phyloP scores from a whole-genome alignment of 2,888 invertebrate genomes.

The Drosophila borealis region DNA sequence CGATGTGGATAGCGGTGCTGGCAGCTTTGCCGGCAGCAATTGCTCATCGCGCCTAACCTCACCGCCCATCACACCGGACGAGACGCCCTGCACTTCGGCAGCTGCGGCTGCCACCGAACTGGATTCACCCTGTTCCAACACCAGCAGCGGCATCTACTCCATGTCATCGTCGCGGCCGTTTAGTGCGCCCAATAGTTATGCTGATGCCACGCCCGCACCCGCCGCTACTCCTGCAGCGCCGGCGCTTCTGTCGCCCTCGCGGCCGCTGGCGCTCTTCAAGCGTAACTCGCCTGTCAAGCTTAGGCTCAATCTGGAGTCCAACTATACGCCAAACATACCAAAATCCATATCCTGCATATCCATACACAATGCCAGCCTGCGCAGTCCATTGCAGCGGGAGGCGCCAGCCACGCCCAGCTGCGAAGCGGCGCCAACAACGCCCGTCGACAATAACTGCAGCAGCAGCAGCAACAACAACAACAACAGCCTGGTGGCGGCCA shows the following conservation, averaged over 20 bases:
- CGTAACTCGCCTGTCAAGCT: slow-evolving; percentile 82
- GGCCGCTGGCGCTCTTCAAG: slow-evolving; percentile 73
- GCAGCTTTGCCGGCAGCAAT: slow-evolving; percentile 73
- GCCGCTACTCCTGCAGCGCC: slow-evolving; percentile 20
- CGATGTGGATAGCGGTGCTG: slow-evolving; percentile 71
- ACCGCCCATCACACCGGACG: slow-evolving; percentile 81
- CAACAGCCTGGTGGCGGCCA: slow-evolving; percentile 51
- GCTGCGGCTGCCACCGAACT: slow-evolving; percentile 48
- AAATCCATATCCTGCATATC: slow-evolving; percentile 82
- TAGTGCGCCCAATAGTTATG: slow-evolving; percentile 11
- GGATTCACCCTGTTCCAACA: slow-evolving; percentile 69
- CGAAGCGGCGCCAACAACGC: slow-evolving; percentile 44
- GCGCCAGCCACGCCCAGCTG: slow-evolving; percentile 68
- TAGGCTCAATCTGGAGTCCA: slow-evolving; percentile 79
- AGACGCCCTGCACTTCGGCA: slow-evolving; percentile 72
- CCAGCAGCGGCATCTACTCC: slow-evolving; percentile 62
- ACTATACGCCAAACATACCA: slow-evolving; percentile 74
- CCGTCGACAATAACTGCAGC: slow-evolving; percentile 17
- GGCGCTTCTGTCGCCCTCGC: slow-evolving; percentile 59
- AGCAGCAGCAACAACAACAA: slow-evolving; percentile 25
- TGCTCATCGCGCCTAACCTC: slow-evolving; percentile 82
- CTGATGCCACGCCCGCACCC: slow-evolving; percentile 35
- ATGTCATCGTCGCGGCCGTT: slow-evolving; percentile 24
- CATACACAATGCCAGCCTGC: slow-evolving; percentile 63
- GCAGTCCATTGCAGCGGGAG: slow-evolving; percentile 56